These are phyloP conservation scores for Drosophila lacteicornis DNA, from an alignment of 1,140 invertebrate species.

Conservation along the genomic window DNA sequence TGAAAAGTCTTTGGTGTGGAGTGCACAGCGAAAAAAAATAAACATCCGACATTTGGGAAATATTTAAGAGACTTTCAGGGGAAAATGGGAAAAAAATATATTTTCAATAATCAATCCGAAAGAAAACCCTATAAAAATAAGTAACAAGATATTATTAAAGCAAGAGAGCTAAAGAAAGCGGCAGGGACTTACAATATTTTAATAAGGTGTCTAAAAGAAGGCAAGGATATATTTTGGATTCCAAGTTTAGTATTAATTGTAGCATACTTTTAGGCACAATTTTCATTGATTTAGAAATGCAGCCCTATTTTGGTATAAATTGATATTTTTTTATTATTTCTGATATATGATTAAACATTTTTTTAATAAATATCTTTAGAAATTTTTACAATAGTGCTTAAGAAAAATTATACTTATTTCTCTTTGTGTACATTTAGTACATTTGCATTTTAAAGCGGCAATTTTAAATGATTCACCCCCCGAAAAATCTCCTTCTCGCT, in stretches of 20 bases:
- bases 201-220: no score
- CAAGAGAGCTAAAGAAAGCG: no score
- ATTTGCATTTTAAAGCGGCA: constrained; percentile 22
- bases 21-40: constrained; percentile 7
- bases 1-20: constrained; percentile 30
- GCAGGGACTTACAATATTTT: no score
- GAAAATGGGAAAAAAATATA: not conserved
- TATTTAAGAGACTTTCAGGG: not conserved
- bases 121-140: not conserved
- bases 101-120: not conserved
- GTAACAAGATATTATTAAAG: no score
- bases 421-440: not conserved
- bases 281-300: no score
- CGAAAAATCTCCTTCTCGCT: constrained; percentile 53
- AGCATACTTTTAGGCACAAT: no score
- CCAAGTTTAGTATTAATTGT: no score
- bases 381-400: not conserved
- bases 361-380: not conserved
- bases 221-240: no score
- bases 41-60: not conserved
- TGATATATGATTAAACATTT: no score
- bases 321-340: no score
- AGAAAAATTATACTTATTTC: not conserved
- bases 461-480: constrained; percentile 29
- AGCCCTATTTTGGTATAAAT: not conserved